These are phyloP conservation scores for Acipenser oxyrinchus DNA, from an alignment of 2,797 vertebrate species.

Conservation along the genomic window DNA sequence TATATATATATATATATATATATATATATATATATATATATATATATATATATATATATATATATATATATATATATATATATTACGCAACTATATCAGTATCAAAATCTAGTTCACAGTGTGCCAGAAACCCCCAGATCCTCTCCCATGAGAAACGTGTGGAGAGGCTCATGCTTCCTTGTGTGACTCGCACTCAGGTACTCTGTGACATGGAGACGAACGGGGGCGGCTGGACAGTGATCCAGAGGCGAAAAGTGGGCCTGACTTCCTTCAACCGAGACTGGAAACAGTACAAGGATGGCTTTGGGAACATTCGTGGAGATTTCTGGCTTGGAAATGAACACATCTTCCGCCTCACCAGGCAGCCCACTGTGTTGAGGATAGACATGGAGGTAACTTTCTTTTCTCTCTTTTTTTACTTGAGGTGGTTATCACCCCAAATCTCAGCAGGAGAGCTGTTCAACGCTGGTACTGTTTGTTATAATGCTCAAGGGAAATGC, in stretches of 20 bases:
- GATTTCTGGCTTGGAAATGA: constrained; percentile 98
- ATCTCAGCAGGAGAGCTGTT: too few species aligned
- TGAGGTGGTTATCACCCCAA: too few species aligned
- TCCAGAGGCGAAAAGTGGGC: constrained; percentile 88
- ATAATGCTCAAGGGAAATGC: too few species aligned
- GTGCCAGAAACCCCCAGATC: neutral
- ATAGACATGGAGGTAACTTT: constrained; percentile 83
- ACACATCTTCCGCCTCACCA: constrained; percentile 81
- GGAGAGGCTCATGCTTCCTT: too few species aligned
- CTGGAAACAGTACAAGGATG: constrained; percentile 89
- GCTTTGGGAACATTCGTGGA: constrained; percentile 85
- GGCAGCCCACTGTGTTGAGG: constrained; percentile 75
- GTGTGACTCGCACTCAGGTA: constrained; percentile 55
- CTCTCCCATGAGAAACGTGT: neutral
- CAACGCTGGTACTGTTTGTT: too few species aligned
- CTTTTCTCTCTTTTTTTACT: too few species aligned
- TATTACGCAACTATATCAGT: neutral
- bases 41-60: too few species aligned
- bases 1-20: too few species aligned
- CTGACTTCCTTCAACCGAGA: constrained; percentile 82
- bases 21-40: too few species aligned
- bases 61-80: too few species aligned
- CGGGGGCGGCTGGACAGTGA: constrained; percentile 90
- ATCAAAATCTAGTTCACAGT: neutral
- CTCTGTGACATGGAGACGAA: constrained; percentile 92